These are phyloP conservation scores for Tetranychus cinnabarinus DNA, from an alignment of 1,140 invertebrate species.

Conservation along the genomic window DNA sequence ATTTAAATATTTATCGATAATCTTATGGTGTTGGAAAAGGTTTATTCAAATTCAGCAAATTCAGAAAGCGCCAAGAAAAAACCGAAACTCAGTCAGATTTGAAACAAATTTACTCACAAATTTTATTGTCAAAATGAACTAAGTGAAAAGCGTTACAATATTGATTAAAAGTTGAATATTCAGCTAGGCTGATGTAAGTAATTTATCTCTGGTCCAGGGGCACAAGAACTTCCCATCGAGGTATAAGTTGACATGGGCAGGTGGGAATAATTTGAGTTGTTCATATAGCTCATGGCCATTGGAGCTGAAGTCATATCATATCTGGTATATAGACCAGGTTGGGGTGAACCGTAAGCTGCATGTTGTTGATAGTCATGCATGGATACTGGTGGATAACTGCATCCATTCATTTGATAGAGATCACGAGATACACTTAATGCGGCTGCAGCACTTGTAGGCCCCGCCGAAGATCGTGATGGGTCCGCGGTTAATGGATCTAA, in stretches of 20 bases:
- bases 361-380: constrained; percentile 54
- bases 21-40: too few species aligned
- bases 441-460: constrained; percentile 22
- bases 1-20: too few species aligned
- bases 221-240: constrained; percentile 28
- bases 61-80: too few species aligned
- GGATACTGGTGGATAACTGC: constrained; percentile 56
- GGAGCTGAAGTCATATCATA: constrained; percentile 24
- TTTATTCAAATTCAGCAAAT: too few species aligned
- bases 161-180: too few species aligned
- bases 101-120: too few species aligned
- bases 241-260: constrained; percentile 29
- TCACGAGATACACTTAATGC: constrained; percentile 25
- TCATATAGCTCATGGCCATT: constrained; percentile 44
- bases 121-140: too few species aligned
- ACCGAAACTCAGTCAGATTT: too few species aligned
- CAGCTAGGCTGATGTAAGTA: background rate
- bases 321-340: constrained; percentile 11
- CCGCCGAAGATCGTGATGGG: constrained; percentile 10
- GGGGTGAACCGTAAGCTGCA: constrained; percentile 14
- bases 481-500: background rate
- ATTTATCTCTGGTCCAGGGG: constrained; percentile 30
- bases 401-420: constrained; percentile 73
- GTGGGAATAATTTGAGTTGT: constrained; percentile 36
- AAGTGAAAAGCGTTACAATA: too few species aligned